Conservation (phyloP, 1,140 invertebrate genomes). For the Caenorhabditis latens region DNA sequence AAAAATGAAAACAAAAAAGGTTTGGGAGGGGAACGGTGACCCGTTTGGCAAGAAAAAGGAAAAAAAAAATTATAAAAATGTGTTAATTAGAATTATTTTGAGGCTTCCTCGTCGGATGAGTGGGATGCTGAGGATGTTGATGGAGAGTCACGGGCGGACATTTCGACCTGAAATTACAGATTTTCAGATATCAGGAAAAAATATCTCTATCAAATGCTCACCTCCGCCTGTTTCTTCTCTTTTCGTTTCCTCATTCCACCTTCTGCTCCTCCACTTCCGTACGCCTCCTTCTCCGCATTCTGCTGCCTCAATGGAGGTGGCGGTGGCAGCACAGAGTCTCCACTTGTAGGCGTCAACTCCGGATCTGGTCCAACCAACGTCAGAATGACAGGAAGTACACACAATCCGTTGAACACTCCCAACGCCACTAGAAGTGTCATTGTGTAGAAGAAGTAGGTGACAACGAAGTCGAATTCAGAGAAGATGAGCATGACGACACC, state of each 20-base stretch:
- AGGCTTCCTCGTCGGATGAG: background rate
- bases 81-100: background rate
- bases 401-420: constrained; percentile 89
- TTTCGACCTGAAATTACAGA: constrained; percentile 15
- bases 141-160: constrained; percentile 22
- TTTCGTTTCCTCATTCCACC: constrained; percentile 31
- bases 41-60: constrained; percentile 31
- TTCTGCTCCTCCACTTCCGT: background rate
- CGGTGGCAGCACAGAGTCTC: constrained; percentile 11
- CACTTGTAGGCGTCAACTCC: constrained; percentile 79
- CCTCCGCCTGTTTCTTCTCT: constrained; percentile 29
- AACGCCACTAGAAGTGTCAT: constrained; percentile 86
- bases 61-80: background rate
- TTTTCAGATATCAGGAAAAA: background rate
- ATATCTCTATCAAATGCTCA: background rate
- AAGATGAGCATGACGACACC: constrained; percentile 87
- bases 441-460: constrained; percentile 90
- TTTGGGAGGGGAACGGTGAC: constrained; percentile 26
- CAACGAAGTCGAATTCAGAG: constrained; percentile 95
- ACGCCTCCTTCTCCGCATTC: constrained; percentile 35
- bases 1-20: background rate
- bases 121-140: constrained; percentile 5
- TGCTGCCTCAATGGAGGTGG: constrained; percentile 58
- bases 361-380: constrained; percentile 88
- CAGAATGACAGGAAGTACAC: constrained; percentile 91